Evolutionary conservation across 2,797 vertebrate genomes (phyloP).

Genomic region (Moxostoma hubbsi): DNA sequence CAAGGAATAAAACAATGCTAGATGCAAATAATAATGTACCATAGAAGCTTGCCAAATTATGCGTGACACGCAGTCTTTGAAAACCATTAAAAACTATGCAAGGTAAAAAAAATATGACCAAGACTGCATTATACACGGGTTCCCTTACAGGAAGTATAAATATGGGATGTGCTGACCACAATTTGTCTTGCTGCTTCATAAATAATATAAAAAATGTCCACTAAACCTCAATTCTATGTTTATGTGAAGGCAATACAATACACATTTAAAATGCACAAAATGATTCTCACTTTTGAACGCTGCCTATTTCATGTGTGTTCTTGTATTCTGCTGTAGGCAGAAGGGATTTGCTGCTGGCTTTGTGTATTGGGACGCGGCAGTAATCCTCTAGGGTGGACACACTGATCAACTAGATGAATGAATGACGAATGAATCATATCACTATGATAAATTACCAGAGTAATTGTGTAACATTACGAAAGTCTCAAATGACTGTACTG

Average conservation of each 20-base stretch:
- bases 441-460: conserved; percentile 44
- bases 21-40: too few species aligned
- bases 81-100: too few species aligned
- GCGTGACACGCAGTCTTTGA: too few species aligned
- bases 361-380: not conserved
- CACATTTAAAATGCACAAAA: not conserved
- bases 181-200: too few species aligned
- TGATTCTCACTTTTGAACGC: not conserved
- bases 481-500: conserved; percentile 15
- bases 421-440: conserved; percentile 27
- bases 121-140: too few species aligned
- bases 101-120: too few species aligned
- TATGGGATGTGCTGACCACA: too few species aligned
- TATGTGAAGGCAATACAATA: not conserved
- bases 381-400: not conserved
- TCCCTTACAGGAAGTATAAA: too few species aligned
- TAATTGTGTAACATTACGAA: conserved; percentile 40
- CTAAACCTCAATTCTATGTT: not conserved
- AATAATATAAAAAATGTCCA: too few species aligned
- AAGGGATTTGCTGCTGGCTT: not conserved
- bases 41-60: too few species aligned
- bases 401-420: conserved; percentile 1
- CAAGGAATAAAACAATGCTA: too few species aligned
- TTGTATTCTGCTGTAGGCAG: not conserved
- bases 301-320: not conserved